Conservation (phyloP, 2,113 vertebrate genomes). For the Burhinus oedicnemus region DNA sequence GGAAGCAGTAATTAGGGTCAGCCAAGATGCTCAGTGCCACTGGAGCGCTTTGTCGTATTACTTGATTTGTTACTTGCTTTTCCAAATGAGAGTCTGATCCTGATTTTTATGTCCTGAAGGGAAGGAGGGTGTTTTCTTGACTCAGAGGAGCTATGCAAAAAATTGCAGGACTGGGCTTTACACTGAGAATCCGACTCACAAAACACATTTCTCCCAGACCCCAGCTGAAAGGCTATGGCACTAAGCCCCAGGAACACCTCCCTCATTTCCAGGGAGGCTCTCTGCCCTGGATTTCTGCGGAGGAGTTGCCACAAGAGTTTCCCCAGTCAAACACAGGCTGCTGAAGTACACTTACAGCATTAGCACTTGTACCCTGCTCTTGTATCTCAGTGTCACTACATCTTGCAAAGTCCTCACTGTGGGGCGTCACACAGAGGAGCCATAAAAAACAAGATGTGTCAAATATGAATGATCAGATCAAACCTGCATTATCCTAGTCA, state of each 20-base stretch:
- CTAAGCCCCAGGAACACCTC: neutral
- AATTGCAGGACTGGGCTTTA: neutral
- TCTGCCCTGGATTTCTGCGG: neutral
- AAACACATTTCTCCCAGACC: neutral
- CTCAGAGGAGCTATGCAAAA: neutral
- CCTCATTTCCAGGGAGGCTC: conserved; percentile 37
- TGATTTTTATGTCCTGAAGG: conserved; percentile 11
- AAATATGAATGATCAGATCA: conserved; percentile 58
- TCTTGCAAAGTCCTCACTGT: conserved; percentile 10
- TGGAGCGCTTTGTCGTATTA: neutral
- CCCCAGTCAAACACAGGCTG: neutral
- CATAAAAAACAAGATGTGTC: conserved; percentile 34
- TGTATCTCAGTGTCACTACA: conserved; percentile 33
- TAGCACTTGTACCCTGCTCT: neutral
- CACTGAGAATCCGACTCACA: neutral
- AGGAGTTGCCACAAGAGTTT: conserved; percentile 19
- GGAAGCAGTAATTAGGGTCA: conserved; percentile 50
- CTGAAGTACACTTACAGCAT: conserved; percentile 15
- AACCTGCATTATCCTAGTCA: conserved; percentile 33
- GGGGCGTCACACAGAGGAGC: conserved; percentile 16
- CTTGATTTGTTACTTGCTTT: conserved; percentile 30
- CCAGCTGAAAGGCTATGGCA: neutral
- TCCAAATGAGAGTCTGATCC: conserved; percentile 35
- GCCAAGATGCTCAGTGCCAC: conserved; percentile 3
- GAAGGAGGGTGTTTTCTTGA: conserved; percentile 10